Evolutionary conservation across 2,888 invertebrate species (phyloP).

Genomic region (Endotricha flammealis): DNA sequence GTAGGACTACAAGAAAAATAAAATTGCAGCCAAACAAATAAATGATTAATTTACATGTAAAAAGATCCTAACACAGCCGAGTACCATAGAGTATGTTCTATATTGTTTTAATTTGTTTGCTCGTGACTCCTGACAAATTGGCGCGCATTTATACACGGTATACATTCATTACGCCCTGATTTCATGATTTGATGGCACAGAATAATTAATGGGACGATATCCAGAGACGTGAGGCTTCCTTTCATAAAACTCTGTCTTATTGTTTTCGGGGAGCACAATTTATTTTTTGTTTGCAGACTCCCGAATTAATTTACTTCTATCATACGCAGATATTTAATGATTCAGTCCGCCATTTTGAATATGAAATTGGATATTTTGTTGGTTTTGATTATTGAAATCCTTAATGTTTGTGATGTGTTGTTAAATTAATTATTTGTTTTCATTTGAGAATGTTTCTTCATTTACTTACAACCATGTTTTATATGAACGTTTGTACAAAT

Average conservation of each 20-base stretch:
- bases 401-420: constrained; percentile 16
- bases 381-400: constrained; percentile 26
- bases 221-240: constrained; percentile 50
- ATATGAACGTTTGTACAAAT: too few relatives aligned
- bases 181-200: constrained; percentile 45
- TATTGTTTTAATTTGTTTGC: constrained; percentile 3
- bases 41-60: too few relatives aligned
- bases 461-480: too few relatives aligned
- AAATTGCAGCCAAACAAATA: too few relatives aligned
- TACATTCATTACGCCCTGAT: constrained; percentile 31
- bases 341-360: constrained; percentile 19
- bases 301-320: constrained; percentile 65
- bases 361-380: constrained; percentile 26
- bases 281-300: constrained; percentile 56
- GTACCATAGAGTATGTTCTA: not conserved
- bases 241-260: constrained; percentile 48
- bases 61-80: not conserved
- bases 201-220: constrained; percentile 58
- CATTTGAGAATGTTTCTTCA: not conserved
- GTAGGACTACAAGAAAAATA: too few relatives aligned
- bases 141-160: constrained; percentile 10
- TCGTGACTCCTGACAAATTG: constrained; percentile 6
- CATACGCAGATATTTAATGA: constrained; percentile 60
- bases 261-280: constrained; percentile 43
- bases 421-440: constrained; percentile 7